Evolutionary conservation across 2,888 invertebrate species (phyloP).

Genomic region (Calameuta idolon): DNA sequence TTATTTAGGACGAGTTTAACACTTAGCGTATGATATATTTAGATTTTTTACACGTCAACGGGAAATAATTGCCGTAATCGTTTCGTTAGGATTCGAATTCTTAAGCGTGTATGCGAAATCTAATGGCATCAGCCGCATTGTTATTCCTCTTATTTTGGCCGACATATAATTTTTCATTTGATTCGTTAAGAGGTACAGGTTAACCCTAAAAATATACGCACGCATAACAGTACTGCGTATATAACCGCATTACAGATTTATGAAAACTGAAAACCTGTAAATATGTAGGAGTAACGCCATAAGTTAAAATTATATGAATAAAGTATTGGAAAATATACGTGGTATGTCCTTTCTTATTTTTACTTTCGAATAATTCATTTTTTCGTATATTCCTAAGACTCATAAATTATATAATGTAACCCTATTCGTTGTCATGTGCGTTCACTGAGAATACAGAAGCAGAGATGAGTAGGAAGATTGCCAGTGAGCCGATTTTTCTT

Average conservation of each 20-base stretch:
- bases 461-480: too few species aligned
- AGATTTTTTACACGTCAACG: slow-evolving; percentile 61
- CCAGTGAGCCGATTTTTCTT: too few species aligned
- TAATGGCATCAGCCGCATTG: slow-evolving; percentile 16
- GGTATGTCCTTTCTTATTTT: not conserved
- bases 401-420: not conserved
- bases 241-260: slow-evolving; percentile 42
- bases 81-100: slow-evolving; percentile 33
- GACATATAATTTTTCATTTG: slow-evolving; percentile 25
- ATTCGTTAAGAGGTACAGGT: not conserved
- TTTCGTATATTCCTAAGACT: not conserved
- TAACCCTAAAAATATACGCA: slow-evolving; percentile 5
- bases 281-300: slow-evolving; percentile 52
- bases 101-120: slow-evolving; percentile 21
- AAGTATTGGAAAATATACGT: slow-evolving; percentile 42
- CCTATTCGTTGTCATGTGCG: too few species aligned
- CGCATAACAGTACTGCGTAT: slow-evolving; percentile 9
- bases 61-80: slow-evolving; percentile 40
- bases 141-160: slow-evolving; percentile 27
- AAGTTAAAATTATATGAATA: slow-evolving; percentile 56
- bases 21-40: slow-evolving; percentile 48
- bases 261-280: slow-evolving; percentile 43
- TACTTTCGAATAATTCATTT: not conserved
- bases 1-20: not conserved
- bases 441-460: too few species aligned